These are phyloP conservation scores for Ditula angustiorana DNA, from an alignment of 2,888 invertebrate species.

Conservation along the genomic window DNA sequence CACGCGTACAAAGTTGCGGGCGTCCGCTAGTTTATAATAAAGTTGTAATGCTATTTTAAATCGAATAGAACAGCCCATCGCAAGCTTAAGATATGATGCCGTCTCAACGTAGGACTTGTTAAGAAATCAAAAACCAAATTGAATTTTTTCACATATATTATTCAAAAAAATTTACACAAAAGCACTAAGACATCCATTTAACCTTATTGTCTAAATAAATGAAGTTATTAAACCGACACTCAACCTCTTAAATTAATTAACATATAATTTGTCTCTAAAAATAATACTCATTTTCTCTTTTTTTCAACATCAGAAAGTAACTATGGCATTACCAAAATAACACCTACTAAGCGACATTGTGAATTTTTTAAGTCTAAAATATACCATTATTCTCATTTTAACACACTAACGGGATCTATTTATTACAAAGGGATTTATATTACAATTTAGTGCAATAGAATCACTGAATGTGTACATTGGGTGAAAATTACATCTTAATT, in stretches of 20 bases:
- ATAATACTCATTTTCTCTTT: slow-evolving; percentile 79
- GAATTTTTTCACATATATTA: slow-evolving; percentile 85
- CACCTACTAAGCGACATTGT: slow-evolving; percentile 75
- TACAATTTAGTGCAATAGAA: slow-evolving; percentile 78
- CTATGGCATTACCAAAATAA: slow-evolving; percentile 77
- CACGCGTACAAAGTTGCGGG: no score
- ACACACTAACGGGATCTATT: slow-evolving; percentile 68
- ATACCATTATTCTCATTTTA: slow-evolving; percentile 62
- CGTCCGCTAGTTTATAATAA: no score
- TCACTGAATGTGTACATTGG: slow-evolving; percentile 76
- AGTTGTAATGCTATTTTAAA: no score
- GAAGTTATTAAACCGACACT: slow-evolving; percentile 82
- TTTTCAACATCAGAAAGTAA: slow-evolving; percentile 71
- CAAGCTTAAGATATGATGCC: no score
- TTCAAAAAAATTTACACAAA: slow-evolving; percentile 86
- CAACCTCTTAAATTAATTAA: slow-evolving; percentile 78
- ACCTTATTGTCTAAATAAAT: slow-evolving; percentile 85
- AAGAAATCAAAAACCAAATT: slow-evolving; percentile 47
- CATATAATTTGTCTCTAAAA: slow-evolving; percentile 85
- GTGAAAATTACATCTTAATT: slow-evolving; percentile 72
- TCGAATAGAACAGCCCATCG: no score
- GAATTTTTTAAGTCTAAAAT: slow-evolving; percentile 66
- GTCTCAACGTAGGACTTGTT: not conserved
- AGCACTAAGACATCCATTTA: slow-evolving; percentile 86
- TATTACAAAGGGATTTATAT: slow-evolving; percentile 72